Evolutionary conservation across 2,888 invertebrate genomes (phyloP).

Genomic region (Drosophila ustulata): DNA sequence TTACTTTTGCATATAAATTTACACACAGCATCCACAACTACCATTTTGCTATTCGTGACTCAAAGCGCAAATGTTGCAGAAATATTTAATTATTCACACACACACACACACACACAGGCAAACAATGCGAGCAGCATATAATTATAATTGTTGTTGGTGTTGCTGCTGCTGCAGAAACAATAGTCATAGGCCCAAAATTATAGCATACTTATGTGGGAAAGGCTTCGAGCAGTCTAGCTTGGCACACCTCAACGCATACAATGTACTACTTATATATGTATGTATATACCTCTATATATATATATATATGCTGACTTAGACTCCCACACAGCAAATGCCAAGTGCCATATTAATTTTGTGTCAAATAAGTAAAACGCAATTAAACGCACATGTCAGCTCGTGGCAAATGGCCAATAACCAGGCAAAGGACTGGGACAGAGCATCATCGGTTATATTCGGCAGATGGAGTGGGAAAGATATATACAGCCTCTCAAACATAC

Average conservation of each 20-base stretch:
- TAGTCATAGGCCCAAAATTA: slow-evolving; percentile 50
- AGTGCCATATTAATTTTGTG: slow-evolving; percentile 78
- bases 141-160: slow-evolving; percentile 34
- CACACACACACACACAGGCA: slow-evolving; percentile 10
- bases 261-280: slow-evolving; percentile 19
- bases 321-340: slow-evolving; percentile 21
- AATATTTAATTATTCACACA: slow-evolving; percentile 73
- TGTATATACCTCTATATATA: neutral
- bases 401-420: slow-evolving; percentile 74
- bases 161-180: slow-evolving; percentile 31
- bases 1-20: slow-evolving; percentile 2
- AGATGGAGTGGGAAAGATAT: slow-evolving; percentile 13
- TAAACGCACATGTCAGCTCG: slow-evolving; percentile 79
- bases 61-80: slow-evolving; percentile 71
- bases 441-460: slow-evolving; percentile 8
- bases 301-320: neutral
- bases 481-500: slow-evolving; percentile 19
- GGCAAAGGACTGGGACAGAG: slow-evolving; percentile 24
- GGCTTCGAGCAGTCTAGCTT: neutral
- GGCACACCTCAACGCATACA: slow-evolving; percentile 31
- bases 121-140: slow-evolving; percentile 19
- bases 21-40: slow-evolving; percentile 6
- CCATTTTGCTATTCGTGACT: neutral
- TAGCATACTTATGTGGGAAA: slow-evolving; percentile 63
- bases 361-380: slow-evolving; percentile 81